A percentile compares a stretch with the other conserved stretches of the same genome.
phyloP scores from a whole-genome alignment of 2,888 invertebrate genomes.

The Deroplatys truncata region DNA sequence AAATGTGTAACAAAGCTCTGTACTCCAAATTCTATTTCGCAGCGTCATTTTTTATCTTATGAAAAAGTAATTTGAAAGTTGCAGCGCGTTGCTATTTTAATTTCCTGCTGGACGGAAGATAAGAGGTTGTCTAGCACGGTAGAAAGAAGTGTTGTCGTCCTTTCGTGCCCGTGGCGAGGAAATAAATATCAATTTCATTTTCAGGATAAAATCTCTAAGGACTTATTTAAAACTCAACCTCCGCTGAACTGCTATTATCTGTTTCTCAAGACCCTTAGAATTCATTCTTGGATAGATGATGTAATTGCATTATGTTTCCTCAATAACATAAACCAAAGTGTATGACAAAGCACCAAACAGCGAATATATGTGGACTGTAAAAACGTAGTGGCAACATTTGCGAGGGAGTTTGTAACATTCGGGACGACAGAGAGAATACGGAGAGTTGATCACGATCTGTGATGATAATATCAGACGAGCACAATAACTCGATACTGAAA shows the following conservation, averaged over 20 bases:
- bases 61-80: neutral
- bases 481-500: too few relatives aligned
- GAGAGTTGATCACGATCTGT: too few relatives aligned
- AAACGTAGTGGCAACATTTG: too few relatives aligned
- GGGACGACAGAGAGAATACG: too few relatives aligned
- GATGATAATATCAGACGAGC: too few relatives aligned
- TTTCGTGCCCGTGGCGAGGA: neutral
- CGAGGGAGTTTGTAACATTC: too few relatives aligned
- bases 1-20: neutral
- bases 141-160: neutral
- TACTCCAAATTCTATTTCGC: neutral
- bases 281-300: too few relatives aligned
- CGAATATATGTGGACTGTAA: too few relatives aligned
- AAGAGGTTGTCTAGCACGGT: neutral
- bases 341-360: too few relatives aligned
- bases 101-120: neutral
- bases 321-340: too few relatives aligned
- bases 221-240: neutral
- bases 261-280: neutral
- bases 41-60: neutral
- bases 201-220: neutral
- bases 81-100: neutral
- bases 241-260: too few relatives aligned
- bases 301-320: too few relatives aligned
- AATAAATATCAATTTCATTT: neutral